Conservation (phyloP, 2,888 invertebrate species). For the Eupithecia insigniata region DNA sequence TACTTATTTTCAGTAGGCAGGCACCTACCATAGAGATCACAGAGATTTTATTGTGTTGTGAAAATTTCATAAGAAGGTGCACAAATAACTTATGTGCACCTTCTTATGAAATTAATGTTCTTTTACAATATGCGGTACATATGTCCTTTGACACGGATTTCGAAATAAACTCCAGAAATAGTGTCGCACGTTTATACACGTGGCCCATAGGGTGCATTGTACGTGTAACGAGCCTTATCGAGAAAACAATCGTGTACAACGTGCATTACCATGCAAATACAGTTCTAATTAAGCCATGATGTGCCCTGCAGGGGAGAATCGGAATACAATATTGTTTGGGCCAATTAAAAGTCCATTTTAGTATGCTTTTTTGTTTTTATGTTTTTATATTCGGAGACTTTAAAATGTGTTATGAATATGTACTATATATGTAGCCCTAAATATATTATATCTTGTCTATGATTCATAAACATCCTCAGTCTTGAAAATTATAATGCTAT, state of each 20-base stretch:
- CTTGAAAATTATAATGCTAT: not conserved
- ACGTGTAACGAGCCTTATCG: slow-evolving; percentile 61
- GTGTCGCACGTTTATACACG: slow-evolving; percentile 28
- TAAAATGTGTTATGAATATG: not conserved
- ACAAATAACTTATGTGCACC: too few species aligned
- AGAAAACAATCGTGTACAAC: slow-evolving; percentile 63
- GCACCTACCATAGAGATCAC: too few species aligned
- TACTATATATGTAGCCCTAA: too few species aligned
- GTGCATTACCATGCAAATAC: slow-evolving; percentile 63
- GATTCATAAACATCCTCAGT: not conserved
- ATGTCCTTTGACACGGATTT: not conserved
- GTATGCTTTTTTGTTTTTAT: slow-evolving; percentile 32
- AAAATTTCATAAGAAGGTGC: too few species aligned
- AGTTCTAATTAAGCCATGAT: slow-evolving; percentile 67
- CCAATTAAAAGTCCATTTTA: slow-evolving; percentile 4
- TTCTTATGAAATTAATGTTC: too few species aligned
- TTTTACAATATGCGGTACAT: too few species aligned
- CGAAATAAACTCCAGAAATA: slow-evolving; percentile 16
- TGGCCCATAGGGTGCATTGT: slow-evolving; percentile 39
- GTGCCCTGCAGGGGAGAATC: slow-evolving; percentile 46
- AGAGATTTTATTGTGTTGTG: too few species aligned
- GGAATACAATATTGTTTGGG: slow-evolving; percentile 53
- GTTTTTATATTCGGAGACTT: not conserved
- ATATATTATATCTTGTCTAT: not conserved
- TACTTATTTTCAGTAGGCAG: too few species aligned